Conservation (phyloP, 1,140 invertebrate genomes). For the Holcopasites calliopsidis region DNA sequence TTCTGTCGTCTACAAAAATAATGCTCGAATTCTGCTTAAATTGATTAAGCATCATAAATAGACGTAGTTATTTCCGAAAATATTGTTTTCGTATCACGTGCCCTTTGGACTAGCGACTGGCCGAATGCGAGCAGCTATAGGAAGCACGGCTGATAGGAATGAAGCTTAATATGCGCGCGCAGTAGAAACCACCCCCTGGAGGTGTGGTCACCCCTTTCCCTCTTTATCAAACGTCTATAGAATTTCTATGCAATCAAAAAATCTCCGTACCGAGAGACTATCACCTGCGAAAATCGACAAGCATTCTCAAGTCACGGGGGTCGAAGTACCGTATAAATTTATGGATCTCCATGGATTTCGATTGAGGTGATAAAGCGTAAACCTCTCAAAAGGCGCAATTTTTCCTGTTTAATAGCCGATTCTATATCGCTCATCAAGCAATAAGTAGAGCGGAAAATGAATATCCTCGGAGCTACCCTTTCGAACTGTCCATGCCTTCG, state of each 20-base stretch:
- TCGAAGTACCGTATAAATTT: background rate
- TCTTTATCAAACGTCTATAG: constrained; percentile 17
- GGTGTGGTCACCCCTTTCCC: constrained; percentile 61
- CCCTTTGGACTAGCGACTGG: constrained; percentile 1
- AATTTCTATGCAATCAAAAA: constrained; percentile 36
- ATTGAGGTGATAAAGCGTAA: no score
- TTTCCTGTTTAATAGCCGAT: no score
- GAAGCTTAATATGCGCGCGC: constrained; percentile 59
- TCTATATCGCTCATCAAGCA: no score
- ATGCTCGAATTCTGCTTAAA: no score
- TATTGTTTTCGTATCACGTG: background rate
- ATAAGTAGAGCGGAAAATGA: no score
- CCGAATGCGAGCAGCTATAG: constrained; percentile 35
- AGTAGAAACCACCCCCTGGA: constrained; percentile 54
- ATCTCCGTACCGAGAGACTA: background rate
- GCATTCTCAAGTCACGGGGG: background rate
- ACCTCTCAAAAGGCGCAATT: no score
- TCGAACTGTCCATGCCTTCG: no score
- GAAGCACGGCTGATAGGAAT: constrained; percentile 45
- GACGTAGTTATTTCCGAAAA: background rate
- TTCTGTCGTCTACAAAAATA: no score
- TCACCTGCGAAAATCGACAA: background rate
- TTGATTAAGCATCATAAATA: background rate
- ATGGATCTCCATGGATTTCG: background rate
- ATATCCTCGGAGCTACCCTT: no score